Evolutionary conservation across 2,888 invertebrate genomes (phyloP), one percentile per base, ranked within the genome.

Genomic region (Oxystoma pomonae): DNA sequence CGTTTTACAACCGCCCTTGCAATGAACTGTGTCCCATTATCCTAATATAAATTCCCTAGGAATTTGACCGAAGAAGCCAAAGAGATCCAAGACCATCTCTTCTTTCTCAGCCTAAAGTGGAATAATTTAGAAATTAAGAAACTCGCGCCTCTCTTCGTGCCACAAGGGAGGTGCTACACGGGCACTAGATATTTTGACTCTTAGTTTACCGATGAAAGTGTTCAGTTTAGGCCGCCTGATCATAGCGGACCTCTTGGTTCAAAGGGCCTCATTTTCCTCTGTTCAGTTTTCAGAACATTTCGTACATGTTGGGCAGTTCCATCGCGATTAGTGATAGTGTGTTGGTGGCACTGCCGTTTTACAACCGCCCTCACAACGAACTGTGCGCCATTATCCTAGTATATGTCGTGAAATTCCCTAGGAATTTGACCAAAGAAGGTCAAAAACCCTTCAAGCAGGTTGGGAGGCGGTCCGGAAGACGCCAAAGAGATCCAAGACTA

Each of bases 171-270:
- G 67, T 94, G 93, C 55, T 98, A 98, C 77, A 98, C 93, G 58
- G 98, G 99, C 83, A 98, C 98, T 68, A 85, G 93, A 68, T 98
- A 99, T 84, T 99, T 99, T 82, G 98, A 98, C 83, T 91, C 94
- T 67, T 96, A 97, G 84, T 99, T 99, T 84, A 99, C 98, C 1
- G 95, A 95, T 67, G 97, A 98, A 83, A 91, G 94, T 74, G 96
- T 98, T 16, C 94, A 96, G 82, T 84, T 98, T 72, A 98, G 98
- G 66, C 98, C 98, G 63, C 97, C 97, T 19, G 94, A 93, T 78
- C 84, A 85, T 70, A 83, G 81, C 67, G 81, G 83, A 21, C 82
- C 82, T n/a, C 81, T 88, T 51, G n/a, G n/a, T n/a, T n/a, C n/a
- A n/a, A 90, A 81, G 89, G 89, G 75, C 86, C 87, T 70, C 86